Evolutionary conservation across 2,113 vertebrate species (phyloP).

Genomic region (Rhagologus leucostigma): DNA sequence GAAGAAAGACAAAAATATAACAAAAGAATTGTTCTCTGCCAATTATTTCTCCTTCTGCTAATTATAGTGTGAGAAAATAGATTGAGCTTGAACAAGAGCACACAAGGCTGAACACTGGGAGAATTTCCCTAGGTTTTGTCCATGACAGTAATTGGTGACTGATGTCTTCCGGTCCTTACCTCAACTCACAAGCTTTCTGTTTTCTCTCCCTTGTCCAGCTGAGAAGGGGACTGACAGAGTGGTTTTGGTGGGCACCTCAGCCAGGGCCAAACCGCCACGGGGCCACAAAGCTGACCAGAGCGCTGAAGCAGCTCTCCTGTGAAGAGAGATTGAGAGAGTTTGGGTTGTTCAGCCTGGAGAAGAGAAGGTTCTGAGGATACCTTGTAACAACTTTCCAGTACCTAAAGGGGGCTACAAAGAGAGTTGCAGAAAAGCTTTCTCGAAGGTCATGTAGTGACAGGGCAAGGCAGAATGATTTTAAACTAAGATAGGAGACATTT

Average conservation of each 20-base stretch:
- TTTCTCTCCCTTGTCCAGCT: not conserved
- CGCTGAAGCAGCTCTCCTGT: not conserved
- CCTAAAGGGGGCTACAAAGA: not conserved
- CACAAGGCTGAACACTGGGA: not conserved
- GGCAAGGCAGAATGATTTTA: not conserved
- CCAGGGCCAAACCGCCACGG: not conserved
- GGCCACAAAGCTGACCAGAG: not conserved
- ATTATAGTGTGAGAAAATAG: not conserved
- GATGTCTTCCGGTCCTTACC: not conserved
- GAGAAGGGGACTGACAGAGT: not conserved
- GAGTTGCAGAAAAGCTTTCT: not conserved
- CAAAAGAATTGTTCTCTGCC: not conserved
- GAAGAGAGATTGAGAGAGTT: not conserved
- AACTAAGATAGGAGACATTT: not conserved
- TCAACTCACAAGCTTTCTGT: not conserved
- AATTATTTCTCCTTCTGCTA: not conserved
- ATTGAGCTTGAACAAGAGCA: not conserved
- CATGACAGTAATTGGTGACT: not conserved
- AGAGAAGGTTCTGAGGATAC: not conserved
- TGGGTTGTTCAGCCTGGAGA: not conserved
- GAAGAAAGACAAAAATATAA: not conserved
- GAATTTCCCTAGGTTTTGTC: not conserved
- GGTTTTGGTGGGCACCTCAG: not conserved
- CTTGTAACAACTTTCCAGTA: not conserved
- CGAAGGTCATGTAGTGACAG: not conserved